phyloP scores from a whole-genome alignment of 2,888 invertebrate species.

The Scotopteryx bipunctaria region DNA sequence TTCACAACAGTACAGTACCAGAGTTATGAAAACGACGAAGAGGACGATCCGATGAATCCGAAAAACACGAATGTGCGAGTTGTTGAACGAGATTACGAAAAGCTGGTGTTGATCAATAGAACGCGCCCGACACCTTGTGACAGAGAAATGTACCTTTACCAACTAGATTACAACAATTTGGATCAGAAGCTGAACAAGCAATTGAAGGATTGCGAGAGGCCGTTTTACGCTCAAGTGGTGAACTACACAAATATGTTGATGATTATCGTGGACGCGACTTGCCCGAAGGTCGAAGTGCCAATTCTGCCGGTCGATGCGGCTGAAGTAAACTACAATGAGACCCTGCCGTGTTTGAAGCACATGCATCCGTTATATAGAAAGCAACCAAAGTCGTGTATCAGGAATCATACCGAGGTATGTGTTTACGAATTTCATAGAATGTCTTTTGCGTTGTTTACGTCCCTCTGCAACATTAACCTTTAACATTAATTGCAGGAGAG shows the following conservation, averaged over 20 bases:
- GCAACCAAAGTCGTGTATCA: constrained; percentile 89
- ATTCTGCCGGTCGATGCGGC: constrained; percentile 68
- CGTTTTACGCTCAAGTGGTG: constrained; percentile 89
- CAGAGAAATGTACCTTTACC: constrained; percentile 85
- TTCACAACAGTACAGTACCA: constrained; percentile 61
- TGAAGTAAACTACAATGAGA: constrained; percentile 83
- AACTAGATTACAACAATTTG: constrained; percentile 74
- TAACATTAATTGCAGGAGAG: constrained; percentile 78
- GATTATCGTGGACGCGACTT: constrained; percentile 88
- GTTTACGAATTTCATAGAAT: neutral
- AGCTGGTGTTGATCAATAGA: constrained; percentile 87
- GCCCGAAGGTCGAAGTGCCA: constrained; percentile 77
- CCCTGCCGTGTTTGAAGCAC: constrained; percentile 84
- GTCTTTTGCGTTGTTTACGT: neutral
- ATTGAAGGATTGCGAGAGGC: constrained; percentile 74
- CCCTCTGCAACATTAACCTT: neutral
- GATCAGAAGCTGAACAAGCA: constrained; percentile 78
- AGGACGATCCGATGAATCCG: constrained; percentile 65
- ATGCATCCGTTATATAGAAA: constrained; percentile 85
- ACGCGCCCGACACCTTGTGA: constrained; percentile 94
- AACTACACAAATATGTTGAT: constrained; percentile 91
- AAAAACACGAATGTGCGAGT: constrained; percentile 67
- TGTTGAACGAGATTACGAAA: constrained; percentile 84
- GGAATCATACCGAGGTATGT: constrained; percentile 88
- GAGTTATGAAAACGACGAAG: constrained; percentile 79